Percentiles rank a stretch among this genome's conserved stretches.
Evolutionary conservation across 2,888 invertebrate genomes (phyloP).

Genomic region (Ganaspis brasiliensis): DNA sequence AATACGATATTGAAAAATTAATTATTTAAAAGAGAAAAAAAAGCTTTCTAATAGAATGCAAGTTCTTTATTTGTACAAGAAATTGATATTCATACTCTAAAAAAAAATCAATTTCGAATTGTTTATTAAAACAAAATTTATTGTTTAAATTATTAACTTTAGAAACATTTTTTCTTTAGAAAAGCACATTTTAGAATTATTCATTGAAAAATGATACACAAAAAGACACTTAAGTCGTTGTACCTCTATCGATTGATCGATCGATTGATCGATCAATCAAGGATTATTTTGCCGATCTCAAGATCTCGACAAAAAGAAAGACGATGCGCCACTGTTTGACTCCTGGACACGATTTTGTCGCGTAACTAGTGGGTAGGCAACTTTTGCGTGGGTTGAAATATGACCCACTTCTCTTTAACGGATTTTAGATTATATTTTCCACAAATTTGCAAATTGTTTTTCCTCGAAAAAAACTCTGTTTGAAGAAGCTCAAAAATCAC

Average conservation of each 20-base stretch:
- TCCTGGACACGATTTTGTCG: constrained; percentile 59
- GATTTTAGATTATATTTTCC: neutral
- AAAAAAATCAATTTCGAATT: too few relatives aligned
- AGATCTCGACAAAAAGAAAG: constrained; percentile 66
- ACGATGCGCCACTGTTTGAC: constrained; percentile 65
- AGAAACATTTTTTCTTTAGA: too few relatives aligned
- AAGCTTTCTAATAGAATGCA: too few relatives aligned
- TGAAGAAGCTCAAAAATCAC: neutral
- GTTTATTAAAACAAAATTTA: too few relatives aligned
- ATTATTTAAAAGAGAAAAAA: too few relatives aligned
- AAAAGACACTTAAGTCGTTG: neutral
- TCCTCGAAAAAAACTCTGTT: neutral
- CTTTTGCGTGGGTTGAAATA: constrained; percentile 63
- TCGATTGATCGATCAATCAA: constrained; percentile 40
- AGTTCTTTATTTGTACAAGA: too few relatives aligned
- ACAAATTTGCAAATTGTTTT: constrained; percentile 6
- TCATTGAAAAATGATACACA: neutral
- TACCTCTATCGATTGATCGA: constrained; percentile 43
- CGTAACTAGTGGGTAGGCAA: constrained; percentile 58
- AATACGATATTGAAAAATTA: too few relatives aligned
- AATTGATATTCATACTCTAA: too few relatives aligned
- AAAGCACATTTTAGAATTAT: too few relatives aligned
- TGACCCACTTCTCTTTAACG: constrained; percentile 65
- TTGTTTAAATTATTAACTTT: too few relatives aligned
- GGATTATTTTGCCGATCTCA: constrained; percentile 34